Conservation (phyloP, 2,113 vertebrate species). For the Coregonus clupeaformis region DNA sequence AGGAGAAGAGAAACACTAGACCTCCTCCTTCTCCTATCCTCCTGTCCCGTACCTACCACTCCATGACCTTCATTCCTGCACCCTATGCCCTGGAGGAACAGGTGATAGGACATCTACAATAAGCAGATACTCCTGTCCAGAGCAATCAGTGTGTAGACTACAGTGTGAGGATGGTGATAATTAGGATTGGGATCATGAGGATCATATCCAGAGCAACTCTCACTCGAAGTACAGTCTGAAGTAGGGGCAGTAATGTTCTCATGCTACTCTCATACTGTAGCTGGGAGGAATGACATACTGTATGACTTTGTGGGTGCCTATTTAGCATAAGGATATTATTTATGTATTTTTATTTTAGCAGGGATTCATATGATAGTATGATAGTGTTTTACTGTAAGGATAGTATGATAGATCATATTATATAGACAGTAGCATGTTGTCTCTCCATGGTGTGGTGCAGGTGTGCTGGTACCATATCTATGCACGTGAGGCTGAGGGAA, state of each 20-base stretch:
- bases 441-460: conserved; percentile 48
- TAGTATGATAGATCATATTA: not conserved
- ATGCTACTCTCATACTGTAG: too few species aligned
- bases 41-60: conserved; percentile 76
- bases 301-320: too few species aligned
- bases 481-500: conserved; percentile 73
- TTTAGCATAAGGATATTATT: too few species aligned
- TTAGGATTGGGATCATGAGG: too few species aligned
- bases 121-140: not conserved
- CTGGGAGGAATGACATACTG: too few species aligned
- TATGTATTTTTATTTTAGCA: too few species aligned
- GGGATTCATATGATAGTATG: too few species aligned
- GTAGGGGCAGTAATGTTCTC: too few species aligned
- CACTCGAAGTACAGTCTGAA: too few species aligned
- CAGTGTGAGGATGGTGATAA: too few species aligned
- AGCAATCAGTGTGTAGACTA: not conserved
- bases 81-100: conserved; percentile 77
- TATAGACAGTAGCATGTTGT: not conserved
- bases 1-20: conserved; percentile 50
- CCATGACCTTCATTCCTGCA: conserved; percentile 84
- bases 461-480: conserved; percentile 90
- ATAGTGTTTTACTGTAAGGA: not conserved
- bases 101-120: conserved; percentile 62
- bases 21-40: conserved; percentile 84
- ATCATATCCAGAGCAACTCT: too few species aligned